These are phyloP conservation scores for Mizuhopecten yessoensis DNA, from an alignment of 1,140 invertebrate species.

Conservation along the genomic window DNA sequence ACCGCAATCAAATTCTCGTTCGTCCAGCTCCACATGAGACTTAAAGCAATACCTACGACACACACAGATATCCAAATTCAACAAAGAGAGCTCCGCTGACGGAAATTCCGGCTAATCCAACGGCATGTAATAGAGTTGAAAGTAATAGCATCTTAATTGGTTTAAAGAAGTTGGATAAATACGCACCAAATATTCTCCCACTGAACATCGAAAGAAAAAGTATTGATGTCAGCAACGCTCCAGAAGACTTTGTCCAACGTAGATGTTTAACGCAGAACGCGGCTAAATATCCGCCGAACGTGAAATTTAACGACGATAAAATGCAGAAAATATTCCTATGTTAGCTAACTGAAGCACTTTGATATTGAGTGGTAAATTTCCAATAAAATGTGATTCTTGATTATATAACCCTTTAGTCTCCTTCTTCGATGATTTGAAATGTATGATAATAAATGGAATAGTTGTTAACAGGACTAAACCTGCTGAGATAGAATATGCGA, in stretches of 20 bases:
- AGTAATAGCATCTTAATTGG: slow-evolving; percentile 55
- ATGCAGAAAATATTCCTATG: slow-evolving; percentile 52
- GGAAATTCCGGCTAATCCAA: slow-evolving; percentile 44
- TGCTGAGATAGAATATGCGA: slow-evolving; percentile 44
- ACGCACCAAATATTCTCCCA: slow-evolving; percentile 62
- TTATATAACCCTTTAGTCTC: too few species aligned
- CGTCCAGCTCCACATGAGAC: slow-evolving; percentile 66
- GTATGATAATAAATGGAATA: slow-evolving; percentile 41
- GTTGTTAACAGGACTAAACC: background rate
- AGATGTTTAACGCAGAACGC: slow-evolving; percentile 64
- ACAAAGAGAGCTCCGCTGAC: slow-evolving; percentile 33
- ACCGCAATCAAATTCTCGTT: slow-evolving; percentile 64
- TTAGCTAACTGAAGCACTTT: slow-evolving; percentile 52
- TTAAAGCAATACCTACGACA: slow-evolving; percentile 61
- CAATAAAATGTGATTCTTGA: background rate
- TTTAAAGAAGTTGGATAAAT: slow-evolving; percentile 55
- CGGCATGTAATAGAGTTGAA: slow-evolving; percentile 46
- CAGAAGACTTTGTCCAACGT: slow-evolving; percentile 62
- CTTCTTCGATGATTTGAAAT: background rate
- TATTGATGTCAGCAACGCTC: slow-evolving; percentile 56
- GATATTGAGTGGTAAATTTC: background rate
- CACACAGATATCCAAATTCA: slow-evolving; percentile 59
- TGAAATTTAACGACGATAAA: slow-evolving; percentile 66
- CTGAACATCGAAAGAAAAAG: slow-evolving; percentile 63
- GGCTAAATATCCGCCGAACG: slow-evolving; percentile 62